Percentiles rank a stretch among this genome's conserved stretches.
These are phyloP conservation scores for Ormia ochracea DNA, from an alignment of 2,888 invertebrate genomes.

Conservation along the genomic window DNA sequence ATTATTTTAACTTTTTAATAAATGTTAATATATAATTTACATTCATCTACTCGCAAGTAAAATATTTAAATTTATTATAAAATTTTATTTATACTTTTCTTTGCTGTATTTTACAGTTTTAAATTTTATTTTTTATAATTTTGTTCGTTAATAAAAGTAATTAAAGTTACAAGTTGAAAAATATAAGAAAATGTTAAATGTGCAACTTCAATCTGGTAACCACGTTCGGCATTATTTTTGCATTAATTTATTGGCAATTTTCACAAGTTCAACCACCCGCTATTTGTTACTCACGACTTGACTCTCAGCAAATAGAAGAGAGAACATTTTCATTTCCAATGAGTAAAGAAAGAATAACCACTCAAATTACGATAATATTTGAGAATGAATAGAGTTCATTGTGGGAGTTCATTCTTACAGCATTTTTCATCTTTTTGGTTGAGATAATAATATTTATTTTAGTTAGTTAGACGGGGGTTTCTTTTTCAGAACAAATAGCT, in stretches of 20 bases:
- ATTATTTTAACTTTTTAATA: no score
- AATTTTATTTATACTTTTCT: no score
- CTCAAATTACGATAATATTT: not conserved
- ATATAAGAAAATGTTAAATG: not conserved
- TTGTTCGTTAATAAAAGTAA: not conserved
- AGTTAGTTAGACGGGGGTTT: not conserved
- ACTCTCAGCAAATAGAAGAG: not conserved
- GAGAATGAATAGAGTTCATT: slow-evolving; percentile 24
- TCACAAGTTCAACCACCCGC: slow-evolving; percentile 55
- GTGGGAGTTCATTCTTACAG: slow-evolving; percentile 37
- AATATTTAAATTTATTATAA: no score
- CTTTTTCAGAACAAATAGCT: not conserved
- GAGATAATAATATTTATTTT: slow-evolving; percentile 18
- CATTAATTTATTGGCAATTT: no score
- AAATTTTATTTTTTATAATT: no score
- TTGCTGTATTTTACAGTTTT: no score
- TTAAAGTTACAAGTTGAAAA: not conserved
- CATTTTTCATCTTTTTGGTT: slow-evolving; percentile 34
- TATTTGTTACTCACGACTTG: slow-evolving; percentile 18
- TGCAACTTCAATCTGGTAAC: not conserved
- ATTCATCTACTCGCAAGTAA: no score
- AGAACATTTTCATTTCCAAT: not conserved
- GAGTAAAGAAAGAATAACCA: not conserved
- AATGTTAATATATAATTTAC: no score
- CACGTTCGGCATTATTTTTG: not conserved